Evolutionary conservation across 2,797 vertebrate species (phyloP).

Genomic region (Dendrocincla fuliginosa): DNA sequence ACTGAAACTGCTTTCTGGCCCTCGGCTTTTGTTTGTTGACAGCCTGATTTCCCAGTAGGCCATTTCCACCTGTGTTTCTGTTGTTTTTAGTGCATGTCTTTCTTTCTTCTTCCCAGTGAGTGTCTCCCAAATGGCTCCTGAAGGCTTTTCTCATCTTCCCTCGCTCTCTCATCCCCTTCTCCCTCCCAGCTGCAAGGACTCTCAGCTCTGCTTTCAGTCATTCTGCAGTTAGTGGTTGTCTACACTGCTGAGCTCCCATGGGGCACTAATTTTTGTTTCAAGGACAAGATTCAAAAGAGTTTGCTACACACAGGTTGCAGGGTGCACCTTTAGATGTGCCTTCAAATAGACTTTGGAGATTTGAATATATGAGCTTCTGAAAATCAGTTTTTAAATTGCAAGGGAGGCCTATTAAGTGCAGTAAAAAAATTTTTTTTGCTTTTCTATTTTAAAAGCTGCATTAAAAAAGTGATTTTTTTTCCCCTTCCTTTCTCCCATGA

Average conservation of each 20-base stretch:
- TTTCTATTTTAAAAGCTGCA: slow-evolving; percentile 65
- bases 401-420: slow-evolving; percentile 78
- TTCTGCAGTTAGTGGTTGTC: slow-evolving; percentile 77
- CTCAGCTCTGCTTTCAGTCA: slow-evolving; percentile 78
- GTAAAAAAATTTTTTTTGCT: slow-evolving; percentile 44
- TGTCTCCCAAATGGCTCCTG: slow-evolving; percentile 80
- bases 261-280: slow-evolving; percentile 80
- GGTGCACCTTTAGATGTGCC: slow-evolving; percentile 79
- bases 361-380: slow-evolving; percentile 79
- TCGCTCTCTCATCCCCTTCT: slow-evolving; percentile 82
- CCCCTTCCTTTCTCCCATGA: slow-evolving; percentile 51
- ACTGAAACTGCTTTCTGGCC: slow-evolving; percentile 76
- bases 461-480: slow-evolving; percentile 46
- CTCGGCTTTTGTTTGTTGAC: slow-evolving; percentile 84
- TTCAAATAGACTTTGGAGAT: slow-evolving; percentile 80
- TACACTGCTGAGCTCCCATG: slow-evolving; percentile 76
- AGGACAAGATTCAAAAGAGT: slow-evolving; percentile 82
- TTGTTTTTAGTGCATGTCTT: slow-evolving; percentile 78
- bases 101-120: slow-evolving; percentile 79
- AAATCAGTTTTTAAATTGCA: slow-evolving; percentile 76
- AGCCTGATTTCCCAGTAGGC: slow-evolving; percentile 84
- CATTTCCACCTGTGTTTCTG: slow-evolving; percentile 83
- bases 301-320: slow-evolving; percentile 79
- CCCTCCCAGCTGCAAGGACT: slow-evolving; percentile 80
- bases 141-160: slow-evolving; percentile 87